phyloP scores from a whole-genome alignment of 2,888 invertebrate species.

The Acanthacorydalis orientalis region DNA sequence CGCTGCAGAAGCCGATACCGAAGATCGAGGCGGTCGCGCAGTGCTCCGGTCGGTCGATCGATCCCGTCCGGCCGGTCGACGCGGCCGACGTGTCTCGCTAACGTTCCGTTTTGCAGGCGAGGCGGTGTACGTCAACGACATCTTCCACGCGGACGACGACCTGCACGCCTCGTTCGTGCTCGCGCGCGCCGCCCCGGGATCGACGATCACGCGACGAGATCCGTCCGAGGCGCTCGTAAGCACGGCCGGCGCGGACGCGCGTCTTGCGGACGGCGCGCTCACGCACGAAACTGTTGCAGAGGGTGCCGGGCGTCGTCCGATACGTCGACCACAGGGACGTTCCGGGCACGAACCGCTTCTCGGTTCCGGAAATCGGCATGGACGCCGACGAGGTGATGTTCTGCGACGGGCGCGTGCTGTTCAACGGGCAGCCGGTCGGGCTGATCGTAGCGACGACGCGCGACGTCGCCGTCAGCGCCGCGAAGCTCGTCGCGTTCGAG shows the following conservation, averaged over 20 bases:
- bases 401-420: constrained; percentile 15
- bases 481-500: constrained; percentile 15
- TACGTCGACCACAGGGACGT: constrained; percentile 50
- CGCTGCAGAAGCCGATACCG: constrained; percentile 55
- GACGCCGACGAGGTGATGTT: constrained; percentile 27
- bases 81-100: too few species aligned
- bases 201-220: constrained; percentile 36
- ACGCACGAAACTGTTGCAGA: too few species aligned
- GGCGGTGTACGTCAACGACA: constrained; percentile 46
- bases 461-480: constrained; percentile 16
- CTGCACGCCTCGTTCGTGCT: constrained; percentile 51
- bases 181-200: constrained; percentile 19
- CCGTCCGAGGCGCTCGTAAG: constrained; percentile 42
- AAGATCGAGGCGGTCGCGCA: constrained; percentile 52
- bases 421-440: constrained; percentile 27
- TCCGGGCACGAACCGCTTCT: constrained; percentile 48
- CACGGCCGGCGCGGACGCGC: too few species aligned
- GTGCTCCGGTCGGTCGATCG: constrained; percentile 12
- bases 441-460: constrained; percentile 23
- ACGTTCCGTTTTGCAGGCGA: constrained; percentile 35
- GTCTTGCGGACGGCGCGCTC: too few species aligned
- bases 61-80: constrained; percentile 1
- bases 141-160: constrained; percentile 29
- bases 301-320: constrained; percentile 44
- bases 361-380: constrained; percentile 18